Evolutionary conservation across 2,888 invertebrate species (phyloP), one percentile per base, ranked within the genome.

Genomic region (Asteroscopus sphinx): DNA sequence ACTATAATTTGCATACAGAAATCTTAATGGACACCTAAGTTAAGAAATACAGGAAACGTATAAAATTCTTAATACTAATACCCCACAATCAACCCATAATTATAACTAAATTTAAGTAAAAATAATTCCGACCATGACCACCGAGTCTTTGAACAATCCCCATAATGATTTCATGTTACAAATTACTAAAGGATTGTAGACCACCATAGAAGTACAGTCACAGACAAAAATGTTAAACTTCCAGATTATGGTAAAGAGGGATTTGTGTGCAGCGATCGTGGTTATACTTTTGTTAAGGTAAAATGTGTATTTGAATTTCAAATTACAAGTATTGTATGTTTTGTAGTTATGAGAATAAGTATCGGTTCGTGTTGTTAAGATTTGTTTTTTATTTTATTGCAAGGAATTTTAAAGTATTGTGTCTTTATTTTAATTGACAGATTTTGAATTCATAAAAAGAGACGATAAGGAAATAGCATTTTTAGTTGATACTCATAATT

Each of bases 121-220:
- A 45, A 45, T 46, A 68, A 62, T 68, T 81, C 82, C 30, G 47
- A 63, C 55, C 73, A 56, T 87, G 82, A 82, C 77, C 56, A 49
- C 41, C 45, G 21, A 35, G 11, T 17, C 21, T 62, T 57, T 48
- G 45, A 45, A 61, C 42, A 68, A 68, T 51, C 44, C 37, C 39
- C n/a, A 9, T 56, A 59, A 68, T 48, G 40, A 52, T 44, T 67
- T 57, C 66, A 80, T 83, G 83, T 85, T 87, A 87, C 76, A 77
- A 76, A 80, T 77, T 71, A 81, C 76, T 70, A 80, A 72, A 74
- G 67, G 51, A 33, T 45, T 64, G 3, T 77, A 81, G 83, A 85
- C 85, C 85, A 83, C 85, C 83, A 44, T 45, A 30, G 44, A 36
- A n/a, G 71, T 77, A 79, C 76, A 57, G 41, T 73, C 71, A 42